phyloP scores from a whole-genome alignment of 2,113 vertebrate genomes.

The Pagrus major region DNA sequence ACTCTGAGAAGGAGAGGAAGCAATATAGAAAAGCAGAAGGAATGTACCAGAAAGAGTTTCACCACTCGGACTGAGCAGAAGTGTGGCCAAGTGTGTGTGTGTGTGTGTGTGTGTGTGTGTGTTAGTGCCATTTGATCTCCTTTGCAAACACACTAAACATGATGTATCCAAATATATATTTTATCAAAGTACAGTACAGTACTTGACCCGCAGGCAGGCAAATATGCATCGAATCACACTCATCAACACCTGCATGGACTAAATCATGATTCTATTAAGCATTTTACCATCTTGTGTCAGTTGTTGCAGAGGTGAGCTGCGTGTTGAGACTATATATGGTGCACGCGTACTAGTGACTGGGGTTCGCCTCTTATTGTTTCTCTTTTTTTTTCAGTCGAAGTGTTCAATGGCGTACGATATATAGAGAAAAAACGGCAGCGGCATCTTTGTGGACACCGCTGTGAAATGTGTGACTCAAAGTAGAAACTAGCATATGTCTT shows the following conservation, averaged over 20 bases:
- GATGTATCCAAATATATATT: constrained; percentile 70
- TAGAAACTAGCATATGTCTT: constrained; percentile 87
- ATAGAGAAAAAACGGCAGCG: constrained; percentile 74
- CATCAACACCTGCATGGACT: constrained; percentile 86
- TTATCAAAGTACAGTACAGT: constrained; percentile 58
- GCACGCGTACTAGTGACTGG: constrained; percentile 82
- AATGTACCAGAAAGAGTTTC: constrained; percentile 69
- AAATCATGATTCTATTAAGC: constrained; percentile 68
- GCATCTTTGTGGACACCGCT: constrained; percentile 90
- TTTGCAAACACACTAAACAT: constrained; percentile 51
- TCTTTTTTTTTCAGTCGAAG: constrained; percentile 81
- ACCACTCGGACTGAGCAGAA: constrained; percentile 60
- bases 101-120: constrained; percentile 42
- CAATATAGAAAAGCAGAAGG: constrained; percentile 69
- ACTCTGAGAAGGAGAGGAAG: constrained; percentile 58
- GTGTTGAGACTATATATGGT: constrained; percentile 82
- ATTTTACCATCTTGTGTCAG: constrained; percentile 75
- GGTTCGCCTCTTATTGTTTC: constrained; percentile 80
- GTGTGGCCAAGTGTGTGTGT: constrained; percentile 40
- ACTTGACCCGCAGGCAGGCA: constrained; percentile 60
- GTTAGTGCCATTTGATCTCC: constrained; percentile 56
- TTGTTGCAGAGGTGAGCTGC: constrained; percentile 74
- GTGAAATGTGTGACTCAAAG: constrained; percentile 88
- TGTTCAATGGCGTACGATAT: constrained; percentile 88
- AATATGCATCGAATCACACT: constrained; percentile 59